Evolutionary conservation across 2,888 invertebrate genomes (phyloP).

Genomic region (Podabrus alpinus): DNA sequence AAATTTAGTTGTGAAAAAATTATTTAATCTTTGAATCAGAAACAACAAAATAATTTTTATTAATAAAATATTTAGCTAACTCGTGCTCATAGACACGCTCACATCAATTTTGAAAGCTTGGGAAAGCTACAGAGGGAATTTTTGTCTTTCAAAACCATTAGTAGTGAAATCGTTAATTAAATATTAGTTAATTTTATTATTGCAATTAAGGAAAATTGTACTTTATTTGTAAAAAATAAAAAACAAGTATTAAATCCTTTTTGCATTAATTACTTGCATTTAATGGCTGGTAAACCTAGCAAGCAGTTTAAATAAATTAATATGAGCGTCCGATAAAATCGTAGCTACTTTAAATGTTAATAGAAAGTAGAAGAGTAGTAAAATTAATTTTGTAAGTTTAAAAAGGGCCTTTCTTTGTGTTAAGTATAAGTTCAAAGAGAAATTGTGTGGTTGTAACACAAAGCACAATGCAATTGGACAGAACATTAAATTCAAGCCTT

Average conservation of each 20-base stretch:
- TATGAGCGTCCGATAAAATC: background rate
- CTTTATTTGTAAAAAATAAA: no score
- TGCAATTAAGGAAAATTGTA: no score
- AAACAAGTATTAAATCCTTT: no score
- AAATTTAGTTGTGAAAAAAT: background rate
- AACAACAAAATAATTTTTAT: no score
- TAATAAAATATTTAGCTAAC: no score
- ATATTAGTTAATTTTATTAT: no score
- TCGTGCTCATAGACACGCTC: no score
- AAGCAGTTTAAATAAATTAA: background rate
- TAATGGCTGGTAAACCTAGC: background rate
- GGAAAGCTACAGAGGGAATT: background rate
- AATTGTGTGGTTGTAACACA: conserved; percentile 19
- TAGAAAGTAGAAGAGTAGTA: background rate
- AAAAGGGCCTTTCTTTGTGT: background rate
- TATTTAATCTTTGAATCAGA: background rate
- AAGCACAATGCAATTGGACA: conserved; percentile 25
- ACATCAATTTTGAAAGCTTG: background rate
- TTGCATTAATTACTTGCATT: no score
- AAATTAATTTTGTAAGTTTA: background rate
- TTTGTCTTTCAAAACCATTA: background rate
- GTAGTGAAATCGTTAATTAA: no score
- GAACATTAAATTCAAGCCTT: conserved; percentile 21
- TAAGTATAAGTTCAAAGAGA: conserved; percentile 12
- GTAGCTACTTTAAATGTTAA: background rate